Percentiles rank a stretch among this genome's conserved stretches.
Evolutionary conservation across 2,113 vertebrate genomes (phyloP).

Genomic region (Cavia porcellus): DNA sequence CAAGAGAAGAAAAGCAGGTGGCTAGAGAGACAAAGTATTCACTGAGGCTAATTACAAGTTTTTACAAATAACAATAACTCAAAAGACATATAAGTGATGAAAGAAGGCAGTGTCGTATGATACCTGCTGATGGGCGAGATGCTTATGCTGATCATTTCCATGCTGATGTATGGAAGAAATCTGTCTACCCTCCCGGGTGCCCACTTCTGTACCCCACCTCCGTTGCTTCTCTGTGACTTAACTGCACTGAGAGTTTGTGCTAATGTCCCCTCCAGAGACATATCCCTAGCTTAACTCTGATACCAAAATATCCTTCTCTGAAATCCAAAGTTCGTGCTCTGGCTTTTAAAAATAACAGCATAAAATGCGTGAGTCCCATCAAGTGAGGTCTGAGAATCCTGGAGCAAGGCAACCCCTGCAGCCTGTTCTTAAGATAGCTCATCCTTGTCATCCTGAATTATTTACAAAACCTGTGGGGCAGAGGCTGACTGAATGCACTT

Average conservation of each 20-base stretch:
- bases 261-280: neutral
- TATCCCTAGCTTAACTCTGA: neutral
- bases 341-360: neutral
- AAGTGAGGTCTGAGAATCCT: neutral
- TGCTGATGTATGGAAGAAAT: neutral
- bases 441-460: conserved; percentile 68
- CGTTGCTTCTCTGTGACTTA: neutral
- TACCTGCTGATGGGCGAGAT: neutral
- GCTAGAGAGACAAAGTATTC: neutral
- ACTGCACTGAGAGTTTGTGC: neutral
- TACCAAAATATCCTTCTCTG: neutral
- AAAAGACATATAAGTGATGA: neutral
- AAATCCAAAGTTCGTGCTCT: neutral
- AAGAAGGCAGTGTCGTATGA: neutral
- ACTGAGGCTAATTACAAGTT: neutral
- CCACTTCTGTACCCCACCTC: accelerated
- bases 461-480: conserved; percentile 44
- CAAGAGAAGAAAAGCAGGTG: neutral
- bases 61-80: neutral
- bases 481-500: neutral
- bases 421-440: conserved; percentile 21
- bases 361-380: neutral
- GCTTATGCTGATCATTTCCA: neutral
- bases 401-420: conserved; percentile 3
- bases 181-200: accelerated